Conservation (phyloP, 1,140 invertebrate species). For the Drosophila ananassae region DNA sequence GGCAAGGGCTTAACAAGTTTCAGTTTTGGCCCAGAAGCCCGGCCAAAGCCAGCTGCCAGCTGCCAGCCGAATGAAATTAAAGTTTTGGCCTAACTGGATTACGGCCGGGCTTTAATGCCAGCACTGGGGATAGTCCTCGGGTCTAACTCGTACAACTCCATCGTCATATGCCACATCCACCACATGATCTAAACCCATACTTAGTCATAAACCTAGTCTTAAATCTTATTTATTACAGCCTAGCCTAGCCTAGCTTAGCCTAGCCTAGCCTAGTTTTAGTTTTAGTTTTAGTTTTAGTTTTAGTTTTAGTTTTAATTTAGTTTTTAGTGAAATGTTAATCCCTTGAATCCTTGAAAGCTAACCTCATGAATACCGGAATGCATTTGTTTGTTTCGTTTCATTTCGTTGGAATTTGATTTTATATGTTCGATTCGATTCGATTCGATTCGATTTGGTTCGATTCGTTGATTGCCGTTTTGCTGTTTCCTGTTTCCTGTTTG, state of each 20-base stretch:
- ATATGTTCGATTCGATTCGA: slow-evolving; percentile 46
- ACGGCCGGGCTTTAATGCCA: slow-evolving; percentile 9
- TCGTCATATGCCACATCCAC: not conserved
- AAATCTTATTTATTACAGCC: slow-evolving; percentile 16
- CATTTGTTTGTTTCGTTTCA: slow-evolving; percentile 48
- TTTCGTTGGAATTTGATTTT: slow-evolving; percentile 61
- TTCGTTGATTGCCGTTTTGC: slow-evolving; percentile 67
- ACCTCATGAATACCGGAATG: slow-evolving; percentile 47
- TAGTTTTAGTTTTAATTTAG: slow-evolving; percentile 22
- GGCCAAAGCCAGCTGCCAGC: slow-evolving; percentile 29
- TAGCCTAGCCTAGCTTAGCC: slow-evolving; percentile 36
- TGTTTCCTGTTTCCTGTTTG: slow-evolving; percentile 53
- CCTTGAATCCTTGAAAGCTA: slow-evolving; percentile 24
- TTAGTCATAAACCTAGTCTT: not conserved
- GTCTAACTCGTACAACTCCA: not conserved
- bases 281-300: slow-evolving; percentile 20
- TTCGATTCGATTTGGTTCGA: slow-evolving; percentile 1
- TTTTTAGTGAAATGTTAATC: slow-evolving; percentile 33
- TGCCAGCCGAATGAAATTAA: not conserved
- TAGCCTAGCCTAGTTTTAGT: slow-evolving; percentile 20
- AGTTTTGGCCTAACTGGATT: slow-evolving; percentile 37
- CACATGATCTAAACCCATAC: not conserved
- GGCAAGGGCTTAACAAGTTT: slow-evolving; percentile 47
- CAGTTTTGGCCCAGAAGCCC: slow-evolving; percentile 12
- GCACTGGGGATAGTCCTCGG: not conserved